Evolutionary conservation across 2,888 invertebrate species (phyloP).

Genomic region (Ephialtes manifestator): DNA sequence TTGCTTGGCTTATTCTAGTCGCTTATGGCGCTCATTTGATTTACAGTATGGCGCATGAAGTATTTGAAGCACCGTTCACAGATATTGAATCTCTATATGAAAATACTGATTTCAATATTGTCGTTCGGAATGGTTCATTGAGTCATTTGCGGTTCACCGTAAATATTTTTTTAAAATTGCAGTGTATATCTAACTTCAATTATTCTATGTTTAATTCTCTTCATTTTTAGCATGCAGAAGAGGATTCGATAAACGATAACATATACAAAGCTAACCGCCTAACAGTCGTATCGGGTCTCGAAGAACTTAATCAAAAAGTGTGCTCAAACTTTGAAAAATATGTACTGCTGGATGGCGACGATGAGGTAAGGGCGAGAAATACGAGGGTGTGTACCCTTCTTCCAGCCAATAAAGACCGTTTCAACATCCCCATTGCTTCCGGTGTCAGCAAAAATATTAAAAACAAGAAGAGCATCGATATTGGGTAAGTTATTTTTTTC

Average conservation of each 20-base stretch:
- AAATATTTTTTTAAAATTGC: background rate
- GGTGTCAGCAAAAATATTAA: background rate
- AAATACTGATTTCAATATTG: background rate
- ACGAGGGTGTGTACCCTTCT: background rate
- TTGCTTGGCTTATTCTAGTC: constrained; percentile 2
- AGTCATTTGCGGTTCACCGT: background rate
- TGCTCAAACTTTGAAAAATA: background rate
- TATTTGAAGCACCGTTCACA: background rate
- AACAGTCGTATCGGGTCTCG: background rate
- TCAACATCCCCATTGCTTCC: background rate
- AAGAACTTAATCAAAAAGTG: background rate
- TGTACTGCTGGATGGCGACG: background rate
- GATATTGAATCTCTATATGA: background rate
- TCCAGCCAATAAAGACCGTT: background rate
- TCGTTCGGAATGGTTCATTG: background rate
- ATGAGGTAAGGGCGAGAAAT: background rate
- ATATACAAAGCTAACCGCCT: background rate
- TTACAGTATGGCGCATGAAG: constrained; percentile 3
- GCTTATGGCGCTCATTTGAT: background rate
- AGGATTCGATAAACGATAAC: background rate
- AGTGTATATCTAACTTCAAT: too few relatives aligned
- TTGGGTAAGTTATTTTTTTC: background rate
- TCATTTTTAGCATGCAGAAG: background rate
- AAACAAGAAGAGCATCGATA: constrained; percentile 12
- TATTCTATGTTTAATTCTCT: too few relatives aligned